Percentiles rank a stretch among this genome's conserved stretches.
Conservation (phyloP, 2,113 vertebrate species). For the Erpornis zantholeuca region DNA sequence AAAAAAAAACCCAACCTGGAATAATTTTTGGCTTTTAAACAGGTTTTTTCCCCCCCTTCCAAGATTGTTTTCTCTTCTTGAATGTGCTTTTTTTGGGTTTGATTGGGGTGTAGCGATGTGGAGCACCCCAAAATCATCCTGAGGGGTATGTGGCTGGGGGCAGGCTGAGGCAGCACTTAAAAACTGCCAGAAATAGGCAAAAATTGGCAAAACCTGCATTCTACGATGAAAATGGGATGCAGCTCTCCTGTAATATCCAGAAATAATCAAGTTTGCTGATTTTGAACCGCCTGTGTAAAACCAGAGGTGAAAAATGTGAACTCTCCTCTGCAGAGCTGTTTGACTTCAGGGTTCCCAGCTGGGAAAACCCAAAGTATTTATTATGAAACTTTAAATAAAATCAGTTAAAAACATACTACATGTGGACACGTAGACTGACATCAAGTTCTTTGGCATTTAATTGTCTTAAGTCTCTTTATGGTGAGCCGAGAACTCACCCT, state of each 20-base stretch:
- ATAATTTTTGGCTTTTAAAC: background rate
- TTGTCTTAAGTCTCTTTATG: background rate
- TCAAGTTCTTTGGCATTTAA: background rate
- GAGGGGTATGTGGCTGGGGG: fast-evolving
- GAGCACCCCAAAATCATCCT: background rate
- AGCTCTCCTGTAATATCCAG: background rate
- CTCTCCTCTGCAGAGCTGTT: background rate
- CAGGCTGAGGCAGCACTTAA: background rate
- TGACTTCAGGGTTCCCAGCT: background rate
- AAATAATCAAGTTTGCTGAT: background rate
- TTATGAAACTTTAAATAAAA: conserved; percentile 32
- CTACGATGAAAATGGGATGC: fast-evolving
- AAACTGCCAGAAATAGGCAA: background rate
- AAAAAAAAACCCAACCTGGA: too few relatives aligned
- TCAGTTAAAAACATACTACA: background rate
- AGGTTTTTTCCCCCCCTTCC: fast-evolving
- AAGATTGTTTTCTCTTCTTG: background rate
- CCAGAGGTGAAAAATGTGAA: background rate
- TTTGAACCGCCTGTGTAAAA: background rate
- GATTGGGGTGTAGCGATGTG: background rate
- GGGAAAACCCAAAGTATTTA: background rate
- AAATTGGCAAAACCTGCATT: background rate
- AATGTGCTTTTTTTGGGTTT: background rate
- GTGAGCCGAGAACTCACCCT: background rate
- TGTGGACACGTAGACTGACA: background rate